A percentile compares a stretch with the other conserved stretches of the same genome.
phyloP scores from a whole-genome alignment of 1,140 invertebrate genomes.

The Wasmannia auropunctata region DNA sequence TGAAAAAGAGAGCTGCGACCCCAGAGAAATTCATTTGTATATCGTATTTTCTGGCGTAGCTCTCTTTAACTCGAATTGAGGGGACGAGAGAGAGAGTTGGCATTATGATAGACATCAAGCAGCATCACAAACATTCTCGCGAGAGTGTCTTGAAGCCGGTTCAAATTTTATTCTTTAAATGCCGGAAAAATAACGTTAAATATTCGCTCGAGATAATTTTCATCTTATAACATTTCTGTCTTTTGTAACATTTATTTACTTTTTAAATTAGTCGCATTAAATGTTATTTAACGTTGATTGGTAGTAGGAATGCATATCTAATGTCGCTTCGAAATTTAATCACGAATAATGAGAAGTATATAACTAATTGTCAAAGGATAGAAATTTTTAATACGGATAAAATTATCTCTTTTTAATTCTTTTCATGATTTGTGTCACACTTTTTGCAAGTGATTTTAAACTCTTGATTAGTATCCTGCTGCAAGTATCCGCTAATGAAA shows the following conservation, averaged over 20 bases:
- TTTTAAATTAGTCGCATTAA: slow-evolving; percentile 6
- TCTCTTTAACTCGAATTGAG: background rate
- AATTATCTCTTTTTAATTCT: background rate
- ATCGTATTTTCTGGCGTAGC: background rate
- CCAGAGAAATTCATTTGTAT: slow-evolving; percentile 18
- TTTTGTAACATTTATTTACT: slow-evolving; percentile 29
- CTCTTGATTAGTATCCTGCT: background rate
- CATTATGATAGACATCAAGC: background rate
- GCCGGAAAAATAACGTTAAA: background rate
- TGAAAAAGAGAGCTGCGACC: background rate
- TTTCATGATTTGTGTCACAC: background rate
- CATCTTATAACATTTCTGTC: background rate
- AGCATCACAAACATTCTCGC: background rate
- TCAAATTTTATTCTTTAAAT: background rate
- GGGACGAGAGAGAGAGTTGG: background rate
- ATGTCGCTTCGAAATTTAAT: background rate
- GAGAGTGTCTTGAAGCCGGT: background rate
- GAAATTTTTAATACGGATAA: background rate
- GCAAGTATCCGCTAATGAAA: background rate
- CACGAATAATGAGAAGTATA: slow-evolving; percentile 1
- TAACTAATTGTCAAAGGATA: slow-evolving; percentile 16
- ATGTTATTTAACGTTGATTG: background rate
- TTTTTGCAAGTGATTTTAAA: slow-evolving; percentile 19
- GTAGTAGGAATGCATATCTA: background rate
- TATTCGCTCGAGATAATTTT: background rate